Conservation (phyloP, 2,113 vertebrate species). For the Tyrannus savana region DNA sequence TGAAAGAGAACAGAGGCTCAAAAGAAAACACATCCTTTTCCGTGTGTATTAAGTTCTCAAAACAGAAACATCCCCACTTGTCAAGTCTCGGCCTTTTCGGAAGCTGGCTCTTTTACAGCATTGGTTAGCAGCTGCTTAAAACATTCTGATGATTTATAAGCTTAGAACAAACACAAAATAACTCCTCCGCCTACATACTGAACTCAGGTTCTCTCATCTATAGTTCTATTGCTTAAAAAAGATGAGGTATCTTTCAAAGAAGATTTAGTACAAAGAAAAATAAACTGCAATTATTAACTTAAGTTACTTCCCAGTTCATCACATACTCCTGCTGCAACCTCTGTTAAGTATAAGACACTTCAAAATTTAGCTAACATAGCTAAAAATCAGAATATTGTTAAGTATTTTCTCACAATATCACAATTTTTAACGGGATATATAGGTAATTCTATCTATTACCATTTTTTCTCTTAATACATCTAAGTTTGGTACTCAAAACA, state of each 20-base stretch:
- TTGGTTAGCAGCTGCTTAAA: slow-evolving; percentile 44
- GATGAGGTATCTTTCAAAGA: slow-evolving; percentile 67
- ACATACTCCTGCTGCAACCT: slow-evolving; percentile 13
- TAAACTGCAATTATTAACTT: slow-evolving; percentile 57
- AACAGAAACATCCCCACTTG: slow-evolving; percentile 14
- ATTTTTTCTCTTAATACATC: slow-evolving; percentile 37
- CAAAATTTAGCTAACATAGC: slow-evolving; percentile 44
- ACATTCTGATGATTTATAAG: slow-evolving; percentile 28
- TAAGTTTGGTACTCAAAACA: slow-evolving; percentile 56
- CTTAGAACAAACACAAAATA: slow-evolving; percentile 7
- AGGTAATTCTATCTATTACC: slow-evolving; percentile 7
- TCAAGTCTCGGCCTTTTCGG: neutral
- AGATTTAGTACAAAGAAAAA: slow-evolving; percentile 55
- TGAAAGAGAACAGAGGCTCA: slow-evolving; percentile 49
- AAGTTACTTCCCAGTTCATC: neutral
- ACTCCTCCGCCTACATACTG: neutral
- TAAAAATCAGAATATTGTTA: slow-evolving; percentile 41
- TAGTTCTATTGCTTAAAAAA: slow-evolving; percentile 47
- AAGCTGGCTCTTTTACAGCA: slow-evolving; percentile 40
- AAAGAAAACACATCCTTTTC: neutral
- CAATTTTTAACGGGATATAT: slow-evolving; percentile 14
- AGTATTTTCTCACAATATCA: slow-evolving; percentile 36
- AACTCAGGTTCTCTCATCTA: slow-evolving; percentile 40
- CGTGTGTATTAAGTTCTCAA: neutral
- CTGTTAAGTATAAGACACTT: slow-evolving; percentile 16